Conservation (phyloP, 2,113 vertebrate species). For the Cebidichthys violaceus region DNA sequence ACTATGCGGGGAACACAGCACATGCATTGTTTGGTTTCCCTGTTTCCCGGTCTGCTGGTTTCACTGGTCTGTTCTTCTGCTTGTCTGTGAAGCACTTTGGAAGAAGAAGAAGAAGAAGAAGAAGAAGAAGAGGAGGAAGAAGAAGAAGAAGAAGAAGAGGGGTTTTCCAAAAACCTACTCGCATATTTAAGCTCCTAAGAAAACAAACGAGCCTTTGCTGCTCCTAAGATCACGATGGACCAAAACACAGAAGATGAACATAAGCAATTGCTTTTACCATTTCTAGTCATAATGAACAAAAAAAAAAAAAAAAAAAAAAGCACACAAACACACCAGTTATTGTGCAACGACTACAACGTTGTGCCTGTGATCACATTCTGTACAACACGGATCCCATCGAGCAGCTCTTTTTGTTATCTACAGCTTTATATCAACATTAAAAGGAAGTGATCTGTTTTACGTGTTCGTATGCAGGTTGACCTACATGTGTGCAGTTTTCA, state of each 20-base stretch:
- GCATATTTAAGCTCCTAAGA: not conserved
- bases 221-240: not conserved
- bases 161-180: not conserved
- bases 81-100: not conserved
- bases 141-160: not conserved
- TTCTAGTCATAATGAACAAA: not conserved
- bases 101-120: not conserved
- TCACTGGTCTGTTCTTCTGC: conserved; percentile 40
- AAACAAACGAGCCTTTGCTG: not conserved
- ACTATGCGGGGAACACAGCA: conserved; percentile 4
- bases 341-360: not conserved
- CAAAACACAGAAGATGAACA: too few species aligned
- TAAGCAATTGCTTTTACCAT: not conserved
- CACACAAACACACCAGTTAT: not conserved
- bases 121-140: not conserved
- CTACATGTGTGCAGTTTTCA: not conserved
- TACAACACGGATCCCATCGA: too few species aligned
- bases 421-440: not conserved
- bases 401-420: too few species aligned
- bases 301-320: too few species aligned
- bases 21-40: conserved; percentile 19
- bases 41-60: conserved; percentile 27
- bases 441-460: not conserved
- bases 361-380: too few species aligned
- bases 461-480: not conserved